Base-by-base conservation (phyloP, 2,797 vertebrate species). In the Siniperca undulata region DNA sequence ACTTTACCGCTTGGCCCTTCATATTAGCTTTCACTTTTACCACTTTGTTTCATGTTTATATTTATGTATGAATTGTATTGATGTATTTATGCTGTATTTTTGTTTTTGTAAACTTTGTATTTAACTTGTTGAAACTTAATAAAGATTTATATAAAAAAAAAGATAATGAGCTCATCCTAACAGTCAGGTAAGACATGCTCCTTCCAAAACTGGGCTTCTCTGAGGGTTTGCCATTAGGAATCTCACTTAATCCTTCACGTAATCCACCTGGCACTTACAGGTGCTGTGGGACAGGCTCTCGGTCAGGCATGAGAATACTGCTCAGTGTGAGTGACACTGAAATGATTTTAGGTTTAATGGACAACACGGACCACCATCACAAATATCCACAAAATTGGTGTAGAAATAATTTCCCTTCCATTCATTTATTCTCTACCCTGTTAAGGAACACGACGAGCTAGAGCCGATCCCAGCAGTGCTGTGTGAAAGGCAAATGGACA, bases 161-260 rank as follows among this genome's bases (percentile, higher is more conserved):
- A 30, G 30, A 30, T 30, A 30, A 75, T 36, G 48, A 61, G 66
- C 50, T 80, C 62, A 64, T 52, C 48, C 50, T 68, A 52, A 56
- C 66, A 73, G 64, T 67, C 27, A 81, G 71, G 72, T 85, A 61
- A 40, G 24, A 78, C 81, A 65, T 27, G 52, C 72, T 80, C 46
- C 30, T 40, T 84, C 30, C n/a, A 74, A 58, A 82, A 82, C 44
- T 72, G 50, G 58, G 56, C 34, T 60, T 60, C 65, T 77, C 60
- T 64, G 77, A 83, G 22, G 22, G 56, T 77, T 71, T 60, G 52
- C 81, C 67, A 78, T 86, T 46, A 74, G 61, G 73, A 84, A 65
- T 56, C 48, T 74, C 80, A 80, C 56, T 74, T 59, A n/a, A n/a
- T n/a, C n/a, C n/a, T n/a, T n/a, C n/a, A n/a, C n/a, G 17, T 11